Percentiles rank a stretch among this genome's conserved stretches.
Conservation (phyloP, 2,113 vertebrate genomes). For the Struthidea cinerea region DNA sequence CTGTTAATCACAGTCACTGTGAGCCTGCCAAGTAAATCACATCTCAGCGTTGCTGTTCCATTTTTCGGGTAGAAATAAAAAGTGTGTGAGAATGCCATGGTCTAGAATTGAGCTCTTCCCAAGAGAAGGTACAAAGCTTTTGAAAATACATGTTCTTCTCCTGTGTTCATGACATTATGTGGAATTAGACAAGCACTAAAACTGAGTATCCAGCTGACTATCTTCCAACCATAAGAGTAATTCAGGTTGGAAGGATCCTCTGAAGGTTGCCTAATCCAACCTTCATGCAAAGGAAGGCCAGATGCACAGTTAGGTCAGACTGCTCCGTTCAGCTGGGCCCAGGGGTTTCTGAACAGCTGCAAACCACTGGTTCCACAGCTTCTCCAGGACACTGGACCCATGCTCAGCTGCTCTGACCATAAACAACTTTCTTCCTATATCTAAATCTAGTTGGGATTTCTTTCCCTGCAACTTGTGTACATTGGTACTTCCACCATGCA, state of each 20-base stretch:
- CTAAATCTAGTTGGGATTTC: not conserved
- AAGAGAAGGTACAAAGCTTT: not conserved
- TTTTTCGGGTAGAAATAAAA: constrained; percentile 10
- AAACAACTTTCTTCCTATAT: not conserved
- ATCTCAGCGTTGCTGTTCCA: not conserved
- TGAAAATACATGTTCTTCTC: not conserved
- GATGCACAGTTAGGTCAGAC: not conserved
- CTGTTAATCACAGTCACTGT: not conserved
- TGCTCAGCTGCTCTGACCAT: not conserved
- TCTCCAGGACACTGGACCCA: not conserved
- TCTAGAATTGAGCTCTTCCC: not conserved
- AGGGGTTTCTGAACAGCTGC: not conserved
- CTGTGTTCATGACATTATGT: not conserved
- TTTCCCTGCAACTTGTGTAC: not conserved
- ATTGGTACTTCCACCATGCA: not conserved
- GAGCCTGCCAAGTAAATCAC: not conserved
- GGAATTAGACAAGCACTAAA: not conserved
- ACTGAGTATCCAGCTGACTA: not conserved
- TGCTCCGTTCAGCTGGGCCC: not conserved
- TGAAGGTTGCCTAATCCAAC: not conserved
- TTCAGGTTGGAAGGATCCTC: not conserved
- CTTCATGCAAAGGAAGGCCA: not conserved
- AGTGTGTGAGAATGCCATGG: not conserved
- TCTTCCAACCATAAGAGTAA: too few species aligned
- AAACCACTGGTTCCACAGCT: not conserved